Conservation (phyloP, 2,888 invertebrate species). For the Papilio gigon region DNA sequence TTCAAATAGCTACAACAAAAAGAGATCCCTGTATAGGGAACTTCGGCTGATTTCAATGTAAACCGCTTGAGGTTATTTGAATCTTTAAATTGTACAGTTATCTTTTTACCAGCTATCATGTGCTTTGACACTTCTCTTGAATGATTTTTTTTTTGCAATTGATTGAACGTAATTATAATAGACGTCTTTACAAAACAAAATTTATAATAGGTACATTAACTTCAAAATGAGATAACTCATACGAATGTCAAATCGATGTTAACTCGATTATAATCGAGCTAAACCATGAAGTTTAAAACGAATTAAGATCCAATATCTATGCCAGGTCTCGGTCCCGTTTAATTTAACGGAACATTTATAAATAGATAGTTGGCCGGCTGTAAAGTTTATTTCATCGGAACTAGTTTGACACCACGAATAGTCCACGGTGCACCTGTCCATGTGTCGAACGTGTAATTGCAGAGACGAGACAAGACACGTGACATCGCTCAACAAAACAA, state of each 20-base stretch:
- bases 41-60: too few species aligned
- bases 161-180: too few species aligned
- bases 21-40: too few species aligned
- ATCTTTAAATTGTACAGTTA: too few species aligned
- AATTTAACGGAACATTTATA: slow-evolving; percentile 38
- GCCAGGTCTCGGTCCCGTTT: slow-evolving; percentile 32
- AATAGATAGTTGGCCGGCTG: slow-evolving; percentile 39
- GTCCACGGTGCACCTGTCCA: slow-evolving; percentile 28
- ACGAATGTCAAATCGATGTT: neutral
- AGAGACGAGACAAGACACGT: neutral
- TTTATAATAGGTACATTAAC: too few species aligned
- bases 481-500: neutral
- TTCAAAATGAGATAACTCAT: too few species aligned
- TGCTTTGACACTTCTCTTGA: too few species aligned
- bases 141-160: too few species aligned
- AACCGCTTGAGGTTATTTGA: too few species aligned
- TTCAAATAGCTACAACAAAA: too few species aligned
- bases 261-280: neutral
- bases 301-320: slow-evolving; percentile 1
- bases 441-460: slow-evolving; percentile 12
- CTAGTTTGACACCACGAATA: slow-evolving; percentile 38
- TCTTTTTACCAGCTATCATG: too few species aligned
- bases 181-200: too few species aligned
- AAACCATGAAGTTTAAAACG: neutral
- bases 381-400: slow-evolving; percentile 35